A percentile compares a stretch with the other conserved stretches of the same genome.
These are phyloP conservation scores for Allacma fusca DNA, from an alignment of 2,888 invertebrate species.

Conservation along the genomic window DNA sequence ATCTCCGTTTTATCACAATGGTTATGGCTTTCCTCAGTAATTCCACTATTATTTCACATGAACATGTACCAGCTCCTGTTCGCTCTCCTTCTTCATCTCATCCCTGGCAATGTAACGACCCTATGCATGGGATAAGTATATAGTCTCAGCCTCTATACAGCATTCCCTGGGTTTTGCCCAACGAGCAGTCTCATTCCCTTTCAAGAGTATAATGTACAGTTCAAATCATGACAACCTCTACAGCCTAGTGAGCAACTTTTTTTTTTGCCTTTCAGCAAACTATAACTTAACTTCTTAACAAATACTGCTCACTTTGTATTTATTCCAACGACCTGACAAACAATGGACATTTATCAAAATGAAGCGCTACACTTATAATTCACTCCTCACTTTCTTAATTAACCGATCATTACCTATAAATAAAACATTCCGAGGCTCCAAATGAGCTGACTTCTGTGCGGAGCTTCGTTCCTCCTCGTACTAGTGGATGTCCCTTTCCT, in stretches of 20 bases:
- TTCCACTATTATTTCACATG: constrained; percentile 34
- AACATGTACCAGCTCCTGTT: constrained; percentile 14
- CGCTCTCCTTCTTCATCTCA: background rate
- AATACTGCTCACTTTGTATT: constrained; percentile 10
- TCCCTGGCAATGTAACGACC: background rate
- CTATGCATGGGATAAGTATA: no score
- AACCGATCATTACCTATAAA: constrained; percentile 10
- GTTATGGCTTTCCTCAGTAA: constrained; percentile 33
- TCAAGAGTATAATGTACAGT: constrained; percentile 18
- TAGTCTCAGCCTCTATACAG: no score
- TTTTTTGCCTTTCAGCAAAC: constrained; percentile 36
- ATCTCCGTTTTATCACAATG: constrained; percentile 39
- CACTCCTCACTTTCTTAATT: background rate
- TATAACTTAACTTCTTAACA: constrained; percentile 32
- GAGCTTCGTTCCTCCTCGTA: no score
- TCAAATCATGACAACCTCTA: constrained; percentile 27
- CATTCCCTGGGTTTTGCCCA: no score
- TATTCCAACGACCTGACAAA: constrained; percentile 6
- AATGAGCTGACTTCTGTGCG: background rate
- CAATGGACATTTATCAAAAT: constrained; percentile 6
- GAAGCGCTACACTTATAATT: background rate
- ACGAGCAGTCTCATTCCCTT: no score
- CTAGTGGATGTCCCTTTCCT: no score
- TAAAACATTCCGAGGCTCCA: background rate
- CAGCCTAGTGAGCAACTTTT: constrained; percentile 19